Conservation (phyloP, 2,113 vertebrate species). For the Neotoma lepida region DNA sequence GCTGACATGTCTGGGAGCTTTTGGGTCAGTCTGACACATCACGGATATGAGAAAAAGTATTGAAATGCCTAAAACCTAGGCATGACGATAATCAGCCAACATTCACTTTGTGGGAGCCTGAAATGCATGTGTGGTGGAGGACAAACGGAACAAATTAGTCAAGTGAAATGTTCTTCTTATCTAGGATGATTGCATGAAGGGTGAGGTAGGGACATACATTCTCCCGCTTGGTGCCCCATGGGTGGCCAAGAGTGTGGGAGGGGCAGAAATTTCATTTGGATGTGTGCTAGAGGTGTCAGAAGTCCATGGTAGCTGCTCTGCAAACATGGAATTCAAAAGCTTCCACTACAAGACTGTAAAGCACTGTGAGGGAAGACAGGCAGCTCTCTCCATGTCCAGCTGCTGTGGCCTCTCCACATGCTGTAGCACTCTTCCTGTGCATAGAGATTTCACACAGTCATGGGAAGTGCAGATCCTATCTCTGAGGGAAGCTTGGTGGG, state of each 20-base stretch:
- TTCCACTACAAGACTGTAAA: not conserved
- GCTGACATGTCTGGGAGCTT: not conserved
- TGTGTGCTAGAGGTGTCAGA: not conserved
- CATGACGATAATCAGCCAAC: not conserved
- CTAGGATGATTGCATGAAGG: not conserved
- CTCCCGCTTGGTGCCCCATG: not conserved
- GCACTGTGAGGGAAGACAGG: not conserved
- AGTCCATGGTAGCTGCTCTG: not conserved
- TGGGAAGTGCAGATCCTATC: not conserved
- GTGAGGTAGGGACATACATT: no score
- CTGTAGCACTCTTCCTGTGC: not conserved
- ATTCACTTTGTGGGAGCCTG: not conserved
- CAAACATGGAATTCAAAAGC: constrained; percentile 12
- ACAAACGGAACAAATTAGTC: not conserved
- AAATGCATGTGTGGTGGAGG: not conserved
- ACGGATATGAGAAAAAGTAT: not conserved
- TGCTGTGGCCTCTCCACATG: not conserved
- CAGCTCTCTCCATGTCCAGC: not conserved
- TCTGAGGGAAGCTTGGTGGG: constrained; percentile 11
- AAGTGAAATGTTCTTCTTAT: not conserved
- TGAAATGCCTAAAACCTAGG: constrained; percentile 14
- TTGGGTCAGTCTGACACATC: not conserved
- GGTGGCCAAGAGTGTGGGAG: not conserved
- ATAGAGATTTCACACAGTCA: not conserved
- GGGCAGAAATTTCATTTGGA: not conserved